Conservation (phyloP, 2,888 invertebrate species). For the Sicus ferrugineus region DNA sequence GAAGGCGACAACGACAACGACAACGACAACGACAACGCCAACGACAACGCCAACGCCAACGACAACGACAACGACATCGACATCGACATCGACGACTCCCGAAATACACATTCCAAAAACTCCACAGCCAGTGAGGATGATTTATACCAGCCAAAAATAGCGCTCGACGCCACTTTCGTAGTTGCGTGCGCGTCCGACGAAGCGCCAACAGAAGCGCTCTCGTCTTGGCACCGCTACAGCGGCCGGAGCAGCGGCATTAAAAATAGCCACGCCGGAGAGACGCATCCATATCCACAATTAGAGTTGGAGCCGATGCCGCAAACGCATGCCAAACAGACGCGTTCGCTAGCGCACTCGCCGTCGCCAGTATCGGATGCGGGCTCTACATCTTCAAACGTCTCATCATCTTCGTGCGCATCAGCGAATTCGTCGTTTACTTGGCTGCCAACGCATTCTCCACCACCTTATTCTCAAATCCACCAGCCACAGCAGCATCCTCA, state of each 20-base stretch:
- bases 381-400: constrained; percentile 41
- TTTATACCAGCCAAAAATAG: constrained; percentile 56
- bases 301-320: constrained; percentile 24
- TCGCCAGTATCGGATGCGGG: constrained; percentile 52
- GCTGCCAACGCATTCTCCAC: constrained; percentile 44
- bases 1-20: constrained; percentile 33
- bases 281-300: neutral
- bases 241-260: constrained; percentile 44
- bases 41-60: constrained; percentile 32
- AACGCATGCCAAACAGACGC: constrained; percentile 39
- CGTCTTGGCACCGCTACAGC: constrained; percentile 39
- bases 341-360: constrained; percentile 52
- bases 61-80: constrained; percentile 34
- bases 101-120: constrained; percentile 54
- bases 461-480: constrained; percentile 29
- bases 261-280: constrained; percentile 50
- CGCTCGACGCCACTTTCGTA: constrained; percentile 42
- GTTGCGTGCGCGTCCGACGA: constrained; percentile 32
- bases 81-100: constrained; percentile 33
- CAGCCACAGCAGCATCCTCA: constrained; percentile 36
- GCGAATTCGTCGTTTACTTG: constrained; percentile 59
- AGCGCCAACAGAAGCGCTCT: constrained; percentile 23
- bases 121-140: constrained; percentile 42
- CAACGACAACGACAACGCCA: constrained; percentile 19
- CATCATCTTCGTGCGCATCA: constrained; percentile 50